phyloP scores from a whole-genome alignment of 2,797 vertebrate species.

The Rhyacichthys aspro region DNA sequence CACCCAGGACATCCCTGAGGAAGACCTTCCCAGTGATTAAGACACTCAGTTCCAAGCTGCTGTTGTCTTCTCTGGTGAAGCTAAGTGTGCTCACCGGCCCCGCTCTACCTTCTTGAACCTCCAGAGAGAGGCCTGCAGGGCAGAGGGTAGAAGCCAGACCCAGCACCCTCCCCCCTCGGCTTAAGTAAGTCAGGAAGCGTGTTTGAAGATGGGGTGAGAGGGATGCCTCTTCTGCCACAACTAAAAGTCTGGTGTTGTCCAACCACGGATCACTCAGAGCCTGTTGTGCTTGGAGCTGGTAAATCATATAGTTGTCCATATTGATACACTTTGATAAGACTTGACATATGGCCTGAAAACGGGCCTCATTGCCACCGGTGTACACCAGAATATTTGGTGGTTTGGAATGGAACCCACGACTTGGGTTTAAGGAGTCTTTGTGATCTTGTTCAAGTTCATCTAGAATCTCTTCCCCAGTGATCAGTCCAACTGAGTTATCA shows the following conservation, averaged over 20 bases:
- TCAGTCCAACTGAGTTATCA: constrained; percentile 47
- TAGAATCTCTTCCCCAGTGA: constrained; percentile 29
- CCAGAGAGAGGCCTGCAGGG: constrained; percentile 79
- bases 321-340: constrained; percentile 85
- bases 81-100: constrained; percentile 74
- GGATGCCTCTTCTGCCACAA: constrained; percentile 81
- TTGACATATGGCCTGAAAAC: constrained; percentile 72
- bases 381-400: constrained; percentile 90
- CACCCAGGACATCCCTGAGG: constrained; percentile 54
- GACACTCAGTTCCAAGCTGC: constrained; percentile 77
- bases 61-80: constrained; percentile 79
- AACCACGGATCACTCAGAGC: constrained; percentile 86
- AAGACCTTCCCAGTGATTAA: constrained; percentile 82
- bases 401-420: constrained; percentile 65
- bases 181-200: constrained; percentile 85
- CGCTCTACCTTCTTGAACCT: constrained; percentile 39
- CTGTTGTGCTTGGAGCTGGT: constrained; percentile 83
- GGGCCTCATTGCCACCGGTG: constrained; percentile 70
- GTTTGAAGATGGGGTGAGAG: constrained; percentile 74
- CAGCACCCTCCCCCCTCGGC: constrained; percentile 87
- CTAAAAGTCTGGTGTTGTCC: constrained; percentile 85
- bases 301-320: constrained; percentile 82
- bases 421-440: constrained; percentile 1
- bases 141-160: constrained; percentile 83
- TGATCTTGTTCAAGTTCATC: constrained; percentile 34